These are phyloP conservation scores for Drosophila emarginata DNA, from an alignment of 2,888 invertebrate species.

Conservation along the genomic window DNA sequence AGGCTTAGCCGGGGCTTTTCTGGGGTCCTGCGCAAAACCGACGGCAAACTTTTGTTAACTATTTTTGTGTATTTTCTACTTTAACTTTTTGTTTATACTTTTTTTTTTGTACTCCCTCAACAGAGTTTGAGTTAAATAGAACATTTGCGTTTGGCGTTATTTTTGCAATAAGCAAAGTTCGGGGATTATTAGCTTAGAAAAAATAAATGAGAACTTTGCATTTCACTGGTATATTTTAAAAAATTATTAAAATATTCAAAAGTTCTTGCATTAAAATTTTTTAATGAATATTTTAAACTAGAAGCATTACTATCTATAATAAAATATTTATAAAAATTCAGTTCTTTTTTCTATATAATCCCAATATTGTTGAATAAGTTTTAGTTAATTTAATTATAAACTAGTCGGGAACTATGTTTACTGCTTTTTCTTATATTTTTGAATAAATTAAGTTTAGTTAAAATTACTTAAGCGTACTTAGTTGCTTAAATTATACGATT, in stretches of 20 bases:
- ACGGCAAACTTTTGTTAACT: slow-evolving; percentile 39
- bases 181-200: not conserved
- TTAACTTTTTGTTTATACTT: slow-evolving; percentile 16
- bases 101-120: not conserved
- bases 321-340: not conserved
- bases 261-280: not conserved
- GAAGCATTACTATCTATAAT: no score
- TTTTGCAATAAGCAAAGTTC: slow-evolving; percentile 1
- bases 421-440: no score
- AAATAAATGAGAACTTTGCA: slow-evolving; percentile 3
- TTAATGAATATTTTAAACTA: no score
- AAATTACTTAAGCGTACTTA: not conserved
- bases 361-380: no score
- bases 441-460: no score
- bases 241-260: not conserved
- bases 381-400: no score
- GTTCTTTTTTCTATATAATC: not conserved
- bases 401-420: no score
- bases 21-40: not conserved
- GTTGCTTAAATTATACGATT: not conserved
- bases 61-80: slow-evolving; percentile 25
- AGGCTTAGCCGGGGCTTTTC: slow-evolving; percentile 28
- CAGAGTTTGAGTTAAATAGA: not conserved
- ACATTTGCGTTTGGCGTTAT: not conserved
- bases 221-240: not conserved